Evolutionary conservation across 2,113 vertebrate species (phyloP), one percentile per base, ranked within the genome.

Genomic region (Peucedramus taeniatus): DNA sequence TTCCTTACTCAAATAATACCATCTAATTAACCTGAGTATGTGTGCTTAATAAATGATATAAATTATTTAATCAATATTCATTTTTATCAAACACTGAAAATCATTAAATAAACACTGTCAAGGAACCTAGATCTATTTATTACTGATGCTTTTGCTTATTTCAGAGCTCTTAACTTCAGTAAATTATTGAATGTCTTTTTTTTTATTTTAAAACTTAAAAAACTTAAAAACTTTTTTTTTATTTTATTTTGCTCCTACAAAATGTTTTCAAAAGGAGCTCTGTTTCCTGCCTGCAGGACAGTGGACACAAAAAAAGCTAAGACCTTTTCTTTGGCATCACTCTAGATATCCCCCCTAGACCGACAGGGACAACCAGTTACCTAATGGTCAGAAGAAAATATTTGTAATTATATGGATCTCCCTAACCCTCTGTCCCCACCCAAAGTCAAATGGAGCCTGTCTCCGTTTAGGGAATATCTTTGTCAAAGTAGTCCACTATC

Each of bases 1-100:
- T 75, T 90, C 87, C 42, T 90, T 79, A 72, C 70, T 93, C 60
- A 96, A 95, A 94, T 96, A 94, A 95, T 88, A 68, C 80, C 96
- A 94, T 69, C 37, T 80, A 95, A 96, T 97, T 94, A 94, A 61
- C 59, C 91, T 7, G 2, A 69, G 35, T 49, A 11, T 64, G 6
- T 78, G 60, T 71, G 27, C 74, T 83, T 81, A 90, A 87, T 95
- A 84, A 87, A 87, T 89, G 78, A 26, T 70, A 88, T 76, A 82
- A 45, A 63, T 86, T 71, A 83, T 69, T 71, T 94, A 95, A 94
- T 96, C 95, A 93, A 94, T 94, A 95, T 70, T 83, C 5, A 82
- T 75, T 87, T n/a, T n/a, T 82, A 57, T n/a, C 84, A 85, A 82
- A 89, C 76, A 84, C 28, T 59, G 44, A 89, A 96, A 95, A 94